Evolutionary conservation across 92 coral and sea anemone genomes (phyloP).

Genomic region (Paramuricea clavata): DNA sequence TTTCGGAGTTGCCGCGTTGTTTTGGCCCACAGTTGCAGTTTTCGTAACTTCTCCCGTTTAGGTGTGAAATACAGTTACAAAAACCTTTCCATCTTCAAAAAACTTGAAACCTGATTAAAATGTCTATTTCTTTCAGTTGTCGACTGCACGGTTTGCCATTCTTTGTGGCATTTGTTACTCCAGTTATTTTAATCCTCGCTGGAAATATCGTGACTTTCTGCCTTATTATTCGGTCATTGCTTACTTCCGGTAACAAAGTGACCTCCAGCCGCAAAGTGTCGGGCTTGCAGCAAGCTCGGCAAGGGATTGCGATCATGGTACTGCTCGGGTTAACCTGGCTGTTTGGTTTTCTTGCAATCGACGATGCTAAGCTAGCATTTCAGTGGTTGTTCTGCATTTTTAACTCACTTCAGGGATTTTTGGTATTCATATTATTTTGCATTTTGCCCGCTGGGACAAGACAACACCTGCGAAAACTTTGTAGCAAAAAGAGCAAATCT

Average conservation of each 20-base stretch:
- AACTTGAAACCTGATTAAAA: not conserved
- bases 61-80: not conserved
- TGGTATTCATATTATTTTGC: not conserved
- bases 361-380: not conserved
- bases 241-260: not conserved
- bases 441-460: not conserved
- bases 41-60: no score
- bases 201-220: not conserved
- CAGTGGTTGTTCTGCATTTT: constrained; percentile 6
- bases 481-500: not conserved
- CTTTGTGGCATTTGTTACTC: not conserved
- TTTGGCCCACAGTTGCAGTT: no score
- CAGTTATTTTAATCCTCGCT: not conserved
- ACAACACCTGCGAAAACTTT: not conserved
- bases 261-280: not conserved
- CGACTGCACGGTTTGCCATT: constrained; percentile 14
- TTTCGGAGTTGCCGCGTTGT: no score
- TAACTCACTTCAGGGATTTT: not conserved
- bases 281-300: constrained; percentile 11
- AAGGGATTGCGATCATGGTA: constrained; percentile 8
- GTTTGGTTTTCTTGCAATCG: not conserved
- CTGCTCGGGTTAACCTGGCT: constrained; percentile 7
- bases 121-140: not conserved
- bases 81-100: not conserved
- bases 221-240: not conserved